Evolutionary conservation across 2,888 invertebrate genomes (phyloP).

Genomic region (Leucophora obtusa): DNA sequence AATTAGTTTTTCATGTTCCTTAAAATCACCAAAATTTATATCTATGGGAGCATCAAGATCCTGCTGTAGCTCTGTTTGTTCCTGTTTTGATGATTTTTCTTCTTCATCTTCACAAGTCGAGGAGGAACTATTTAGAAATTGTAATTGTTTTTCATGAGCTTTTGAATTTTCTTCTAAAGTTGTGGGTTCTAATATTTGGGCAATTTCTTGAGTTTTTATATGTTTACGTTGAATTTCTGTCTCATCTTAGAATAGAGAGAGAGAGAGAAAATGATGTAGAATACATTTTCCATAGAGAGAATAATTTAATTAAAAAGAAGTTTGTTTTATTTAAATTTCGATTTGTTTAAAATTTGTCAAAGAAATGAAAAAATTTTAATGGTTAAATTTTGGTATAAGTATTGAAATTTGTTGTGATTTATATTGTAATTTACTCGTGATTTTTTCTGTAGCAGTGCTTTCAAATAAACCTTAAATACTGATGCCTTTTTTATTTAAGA

Average conservation of each 20-base stretch:
- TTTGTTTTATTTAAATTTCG: not conserved
- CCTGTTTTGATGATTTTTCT: constrained; percentile 33
- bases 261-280: not conserved
- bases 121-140: constrained; percentile 74
- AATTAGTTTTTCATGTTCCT: constrained; percentile 39
- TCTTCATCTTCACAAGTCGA: constrained; percentile 73
- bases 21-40: constrained; percentile 57
- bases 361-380: not conserved
- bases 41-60: constrained; percentile 17
- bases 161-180: constrained; percentile 41
- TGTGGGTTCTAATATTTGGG: constrained; percentile 67
- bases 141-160: constrained; percentile 67
- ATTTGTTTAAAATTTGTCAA: not conserved
- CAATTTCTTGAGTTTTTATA: constrained; percentile 70
- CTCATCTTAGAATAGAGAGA: constrained; percentile 7
- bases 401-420: no score
- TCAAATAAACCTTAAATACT: no score
- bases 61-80: constrained; percentile 19
- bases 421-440: no score
- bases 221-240: constrained; percentile 58
- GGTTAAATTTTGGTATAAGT: no score
- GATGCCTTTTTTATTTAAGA: no score
- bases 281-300: not conserved
- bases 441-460: no score
- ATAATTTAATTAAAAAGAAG: not conserved